Percentiles rank a stretch among this genome's conserved stretches.
These are phyloP conservation scores for Anas platyrhynchos DNA, from an alignment of 2,113 vertebrate genomes.

Conservation along the genomic window DNA sequence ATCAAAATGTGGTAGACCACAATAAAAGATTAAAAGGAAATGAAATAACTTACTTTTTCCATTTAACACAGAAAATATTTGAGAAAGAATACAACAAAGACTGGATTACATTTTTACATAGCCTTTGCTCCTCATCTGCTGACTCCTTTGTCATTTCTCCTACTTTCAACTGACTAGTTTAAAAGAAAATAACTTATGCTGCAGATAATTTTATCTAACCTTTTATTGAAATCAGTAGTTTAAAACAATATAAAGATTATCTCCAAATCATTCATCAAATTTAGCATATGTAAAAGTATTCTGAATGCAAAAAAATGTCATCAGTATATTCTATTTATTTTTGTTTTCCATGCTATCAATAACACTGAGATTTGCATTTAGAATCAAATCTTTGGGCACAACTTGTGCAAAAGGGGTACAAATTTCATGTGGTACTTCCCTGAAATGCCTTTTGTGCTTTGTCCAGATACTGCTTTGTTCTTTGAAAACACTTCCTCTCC, in stretches of 20 bases:
- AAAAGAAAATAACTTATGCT: not conserved
- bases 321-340: not conserved
- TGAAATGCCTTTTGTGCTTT: not conserved
- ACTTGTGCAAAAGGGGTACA: not conserved
- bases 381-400: not conserved
- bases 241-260: not conserved
- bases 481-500: not conserved
- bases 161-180: not conserved
- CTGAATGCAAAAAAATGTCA: not conserved
- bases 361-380: not conserved
- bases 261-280: not conserved
- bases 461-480: not conserved
- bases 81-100: not conserved
- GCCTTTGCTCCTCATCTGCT: not conserved
- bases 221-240: not conserved
- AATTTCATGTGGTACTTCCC: rapidly evolving
- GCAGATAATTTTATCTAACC: not conserved
- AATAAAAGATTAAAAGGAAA: not conserved
- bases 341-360: not conserved
- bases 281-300: not conserved
- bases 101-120: not conserved
- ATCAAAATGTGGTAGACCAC: not conserved
- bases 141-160: not conserved
- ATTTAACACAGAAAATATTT: not conserved
- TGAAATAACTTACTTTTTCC: not conserved